Percentiles rank a stretch among this genome's conserved stretches.
Evolutionary conservation across 2,797 vertebrate species (phyloP).

Genomic region (Adrianichthys oophorus): DNA sequence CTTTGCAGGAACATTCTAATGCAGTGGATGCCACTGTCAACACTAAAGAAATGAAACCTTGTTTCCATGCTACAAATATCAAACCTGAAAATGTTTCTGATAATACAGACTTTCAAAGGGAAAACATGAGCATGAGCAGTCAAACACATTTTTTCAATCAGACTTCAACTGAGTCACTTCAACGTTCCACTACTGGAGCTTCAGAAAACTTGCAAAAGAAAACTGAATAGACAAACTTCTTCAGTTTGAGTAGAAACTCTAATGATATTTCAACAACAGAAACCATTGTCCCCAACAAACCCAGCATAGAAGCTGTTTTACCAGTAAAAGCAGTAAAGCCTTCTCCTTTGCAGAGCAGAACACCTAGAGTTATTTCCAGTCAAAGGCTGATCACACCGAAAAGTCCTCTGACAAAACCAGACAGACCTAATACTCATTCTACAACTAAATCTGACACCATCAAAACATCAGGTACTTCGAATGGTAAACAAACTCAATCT

Average conservation of each 20-base stretch:
- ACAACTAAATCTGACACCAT: constrained; percentile 16
- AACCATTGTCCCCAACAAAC: constrained; percentile 8
- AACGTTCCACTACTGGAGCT: constrained; percentile 6
- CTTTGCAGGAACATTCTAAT: background rate
- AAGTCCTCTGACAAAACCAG: constrained; percentile 39
- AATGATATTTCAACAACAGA: constrained; percentile 8
- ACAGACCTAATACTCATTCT: constrained; percentile 22
- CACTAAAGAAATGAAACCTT: constrained; percentile 14
- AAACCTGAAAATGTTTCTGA: constrained; percentile 21
- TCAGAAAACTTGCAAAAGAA: constrained; percentile 8
- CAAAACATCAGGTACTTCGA: constrained; percentile 10
- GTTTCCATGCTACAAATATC: background rate
- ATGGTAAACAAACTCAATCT: constrained; percentile 7
- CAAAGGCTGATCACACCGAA: constrained; percentile 37
- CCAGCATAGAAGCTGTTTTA: constrained; percentile 10
- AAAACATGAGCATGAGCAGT: constrained; percentile 10
- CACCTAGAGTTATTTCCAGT: constrained; percentile 22
- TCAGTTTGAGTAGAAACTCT: constrained; percentile 4
- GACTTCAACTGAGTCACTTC: background rate
- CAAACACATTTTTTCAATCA: constrained; percentile 20
- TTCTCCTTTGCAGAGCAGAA: constrained; percentile 11
- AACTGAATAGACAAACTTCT: constrained; percentile 15
- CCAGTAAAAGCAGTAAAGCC: constrained; percentile 7
- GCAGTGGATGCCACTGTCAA: constrained; percentile 5
- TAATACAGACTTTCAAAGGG: constrained; percentile 12